Conservation (phyloP, 2,797 vertebrate species). For the Hyperoplus lanceolatus region DNA sequence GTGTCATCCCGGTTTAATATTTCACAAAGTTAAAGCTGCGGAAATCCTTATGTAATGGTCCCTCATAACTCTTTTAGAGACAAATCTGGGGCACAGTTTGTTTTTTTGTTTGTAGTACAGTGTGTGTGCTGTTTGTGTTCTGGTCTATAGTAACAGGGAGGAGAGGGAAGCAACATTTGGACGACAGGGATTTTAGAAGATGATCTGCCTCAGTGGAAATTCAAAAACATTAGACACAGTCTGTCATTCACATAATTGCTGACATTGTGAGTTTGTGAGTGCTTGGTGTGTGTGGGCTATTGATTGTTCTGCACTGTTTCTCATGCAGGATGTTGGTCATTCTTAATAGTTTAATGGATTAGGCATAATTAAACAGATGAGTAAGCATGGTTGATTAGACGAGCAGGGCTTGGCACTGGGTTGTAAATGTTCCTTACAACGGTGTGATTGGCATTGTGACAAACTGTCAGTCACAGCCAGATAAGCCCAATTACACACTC, state of each 20-base stretch:
- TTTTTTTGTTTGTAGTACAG: slow-evolving; percentile 43
- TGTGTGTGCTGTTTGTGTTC: slow-evolving; percentile 40
- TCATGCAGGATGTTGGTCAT: slow-evolving; percentile 5
- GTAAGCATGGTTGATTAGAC: slow-evolving; percentile 31
- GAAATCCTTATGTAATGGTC: slow-evolving; percentile 55
- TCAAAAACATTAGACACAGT: slow-evolving; percentile 15
- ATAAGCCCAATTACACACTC: slow-evolving; percentile 32
- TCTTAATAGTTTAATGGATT: slow-evolving; percentile 30
- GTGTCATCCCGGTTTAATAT: slow-evolving; percentile 34
- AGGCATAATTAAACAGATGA: slow-evolving; percentile 45
- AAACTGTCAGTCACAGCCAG: slow-evolving; percentile 33
- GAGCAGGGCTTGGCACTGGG: background rate
- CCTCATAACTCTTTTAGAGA: slow-evolving; percentile 54
- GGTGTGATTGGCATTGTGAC: slow-evolving; percentile 4
- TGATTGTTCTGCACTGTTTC: slow-evolving; percentile 16
- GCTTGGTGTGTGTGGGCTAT: background rate
- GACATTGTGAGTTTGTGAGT: background rate
- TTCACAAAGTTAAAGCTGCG: slow-evolving; percentile 52
- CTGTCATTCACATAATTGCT: slow-evolving; percentile 36
- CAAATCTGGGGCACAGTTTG: slow-evolving; percentile 40
- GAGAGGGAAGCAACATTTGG: slow-evolving; percentile 37
- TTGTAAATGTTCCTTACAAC: slow-evolving; percentile 24
- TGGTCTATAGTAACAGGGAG: slow-evolving; percentile 52
- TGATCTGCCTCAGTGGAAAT: slow-evolving; percentile 45
- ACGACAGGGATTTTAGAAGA: slow-evolving; percentile 49